Conservation (phyloP, 1,140 invertebrate genomes). For the Drosophila leontia region DNA sequence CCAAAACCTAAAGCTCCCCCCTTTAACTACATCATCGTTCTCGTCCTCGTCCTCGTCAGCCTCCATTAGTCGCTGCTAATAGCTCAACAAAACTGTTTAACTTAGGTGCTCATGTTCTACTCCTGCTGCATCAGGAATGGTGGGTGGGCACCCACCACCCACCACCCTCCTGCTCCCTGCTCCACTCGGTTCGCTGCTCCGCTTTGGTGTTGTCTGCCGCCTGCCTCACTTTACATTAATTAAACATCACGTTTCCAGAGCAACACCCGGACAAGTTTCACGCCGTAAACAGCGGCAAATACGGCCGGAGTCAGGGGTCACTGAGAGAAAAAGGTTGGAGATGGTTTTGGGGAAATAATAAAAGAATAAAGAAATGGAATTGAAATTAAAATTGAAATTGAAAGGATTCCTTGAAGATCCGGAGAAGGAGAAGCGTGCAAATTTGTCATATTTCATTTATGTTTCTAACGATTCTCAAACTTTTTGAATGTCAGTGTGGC, state of each 20-base stretch:
- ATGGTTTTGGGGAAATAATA: neutral
- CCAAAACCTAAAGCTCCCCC: neutral
- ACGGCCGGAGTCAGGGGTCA: neutral
- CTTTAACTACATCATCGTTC: constrained; percentile 2
- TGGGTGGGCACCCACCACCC: neutral
- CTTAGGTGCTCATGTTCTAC: constrained; percentile 55
- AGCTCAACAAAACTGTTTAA: constrained; percentile 74
- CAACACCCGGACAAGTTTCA: constrained; percentile 77
- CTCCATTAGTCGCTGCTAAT: constrained; percentile 76
- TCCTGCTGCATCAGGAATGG: constrained; percentile 12
- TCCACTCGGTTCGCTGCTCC: constrained; percentile 32
- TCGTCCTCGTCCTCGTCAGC: constrained; percentile 37
- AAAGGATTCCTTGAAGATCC: neutral
- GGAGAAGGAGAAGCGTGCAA: neutral
- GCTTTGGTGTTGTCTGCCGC: constrained; percentile 31
- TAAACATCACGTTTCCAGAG: constrained; percentile 82
- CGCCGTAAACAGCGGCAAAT: constrained; percentile 27
- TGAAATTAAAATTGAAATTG: neutral
- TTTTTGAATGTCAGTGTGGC: constrained; percentile 1
- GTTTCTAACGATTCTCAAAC: neutral
- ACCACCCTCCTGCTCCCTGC: constrained; percentile 3
- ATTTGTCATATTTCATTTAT: neutral
- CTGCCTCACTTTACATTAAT: constrained; percentile 73
- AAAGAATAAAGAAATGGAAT: neutral
- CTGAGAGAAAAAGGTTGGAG: neutral